Conservation (phyloP, 2,797 vertebrate species). For the Gobionotothen gibberifrons region DNA sequence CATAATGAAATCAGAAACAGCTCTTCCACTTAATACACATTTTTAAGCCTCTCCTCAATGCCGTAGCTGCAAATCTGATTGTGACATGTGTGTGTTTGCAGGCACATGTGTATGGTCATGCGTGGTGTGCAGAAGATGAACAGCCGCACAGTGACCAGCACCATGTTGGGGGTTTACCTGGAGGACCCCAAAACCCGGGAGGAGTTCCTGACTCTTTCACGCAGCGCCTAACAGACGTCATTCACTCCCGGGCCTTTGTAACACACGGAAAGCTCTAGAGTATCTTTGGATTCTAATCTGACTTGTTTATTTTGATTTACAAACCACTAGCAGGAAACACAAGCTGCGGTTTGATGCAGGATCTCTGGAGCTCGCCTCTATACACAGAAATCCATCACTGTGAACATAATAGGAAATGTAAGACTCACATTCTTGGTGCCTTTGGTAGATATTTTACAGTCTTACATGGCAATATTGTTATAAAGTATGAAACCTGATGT, state of each 20-base stretch:
- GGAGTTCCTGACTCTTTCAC: conserved; percentile 84
- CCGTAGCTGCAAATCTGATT: conserved; percentile 8
- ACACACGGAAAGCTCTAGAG: background rate
- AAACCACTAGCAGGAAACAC: background rate
- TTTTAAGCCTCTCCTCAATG: background rate
- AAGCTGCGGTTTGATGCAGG: conserved; percentile 20
- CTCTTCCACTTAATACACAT: background rate
- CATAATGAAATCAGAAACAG: background rate
- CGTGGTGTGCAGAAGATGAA: conserved; percentile 90
- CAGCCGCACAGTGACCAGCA: conserved; percentile 85
- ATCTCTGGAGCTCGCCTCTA: conserved; percentile 27
- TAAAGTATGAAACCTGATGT: conserved; percentile 37
- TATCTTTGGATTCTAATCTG: conserved; percentile 8
- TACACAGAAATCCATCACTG: conserved; percentile 49
- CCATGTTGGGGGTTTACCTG: conserved; percentile 85
- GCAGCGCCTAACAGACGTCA: conserved; percentile 51
- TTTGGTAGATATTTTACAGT: conserved; percentile 56
- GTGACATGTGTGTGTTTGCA: conserved; percentile 48
- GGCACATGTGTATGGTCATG: conserved; percentile 89
- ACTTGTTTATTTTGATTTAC: conserved; percentile 4
- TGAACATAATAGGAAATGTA: conserved; percentile 40
- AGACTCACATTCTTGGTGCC: conserved; percentile 59
- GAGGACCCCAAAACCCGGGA: conserved; percentile 87
- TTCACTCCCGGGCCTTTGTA: conserved; percentile 29
- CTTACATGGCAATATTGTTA: conserved; percentile 46